Evolutionary conservation across 2,888 invertebrate species (phyloP).

Genomic region (Bimastos eiseni): DNA sequence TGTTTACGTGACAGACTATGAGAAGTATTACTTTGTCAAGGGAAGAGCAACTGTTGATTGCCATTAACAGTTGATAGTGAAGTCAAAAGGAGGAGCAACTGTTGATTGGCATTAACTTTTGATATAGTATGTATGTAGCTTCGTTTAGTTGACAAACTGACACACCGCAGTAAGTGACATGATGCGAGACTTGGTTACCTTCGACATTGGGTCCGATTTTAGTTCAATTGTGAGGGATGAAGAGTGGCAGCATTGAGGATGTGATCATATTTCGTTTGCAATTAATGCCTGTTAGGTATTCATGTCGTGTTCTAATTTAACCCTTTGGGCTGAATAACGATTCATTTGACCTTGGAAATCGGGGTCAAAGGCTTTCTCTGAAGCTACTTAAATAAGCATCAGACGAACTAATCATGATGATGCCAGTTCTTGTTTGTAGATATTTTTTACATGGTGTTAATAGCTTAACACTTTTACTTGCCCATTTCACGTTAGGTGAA

Average conservation of each 20-base stretch:
- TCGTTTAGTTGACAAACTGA: too few species aligned
- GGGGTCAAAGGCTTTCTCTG: too few species aligned
- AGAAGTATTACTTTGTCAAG: neutral
- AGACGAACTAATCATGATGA: neutral
- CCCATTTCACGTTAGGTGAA: too few species aligned
- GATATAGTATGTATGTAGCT: too few species aligned
- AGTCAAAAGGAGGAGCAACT: neutral
- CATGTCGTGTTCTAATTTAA: neutral
- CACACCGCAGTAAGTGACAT: too few species aligned
- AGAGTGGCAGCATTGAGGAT: neutral
- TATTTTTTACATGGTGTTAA: neutral
- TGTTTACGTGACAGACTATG: neutral
- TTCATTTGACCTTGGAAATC: neutral
- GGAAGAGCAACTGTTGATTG: neutral
- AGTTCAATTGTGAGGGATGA: neutral
- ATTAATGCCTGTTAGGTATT: too few species aligned
- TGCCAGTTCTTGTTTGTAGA: neutral
- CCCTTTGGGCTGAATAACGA: neutral
- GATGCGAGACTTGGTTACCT: too few species aligned
- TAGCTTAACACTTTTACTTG: neutral
- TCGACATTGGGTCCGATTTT: too few species aligned
- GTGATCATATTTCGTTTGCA: neutral
- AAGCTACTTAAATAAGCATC: too few species aligned
- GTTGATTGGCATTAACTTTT: neutral
- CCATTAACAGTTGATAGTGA: neutral